These are phyloP conservation scores for Hemicordylus capensis DNA, from an alignment of 2,113 vertebrate genomes.

Conservation along the genomic window DNA sequence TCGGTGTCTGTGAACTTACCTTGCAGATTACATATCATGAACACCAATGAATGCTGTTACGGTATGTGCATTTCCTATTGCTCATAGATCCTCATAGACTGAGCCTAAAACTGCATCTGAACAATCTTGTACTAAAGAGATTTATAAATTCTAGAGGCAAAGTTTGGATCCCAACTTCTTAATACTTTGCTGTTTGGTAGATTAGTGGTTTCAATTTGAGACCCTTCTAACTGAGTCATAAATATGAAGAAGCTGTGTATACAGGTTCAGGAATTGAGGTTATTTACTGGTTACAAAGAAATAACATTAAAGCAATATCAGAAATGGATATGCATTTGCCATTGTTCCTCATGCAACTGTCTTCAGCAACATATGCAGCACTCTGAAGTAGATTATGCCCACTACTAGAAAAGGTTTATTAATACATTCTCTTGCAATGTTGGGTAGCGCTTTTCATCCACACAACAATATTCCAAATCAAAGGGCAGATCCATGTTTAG, in stretches of 20 bases:
- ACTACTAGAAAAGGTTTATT: not conserved
- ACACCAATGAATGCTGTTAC: not conserved
- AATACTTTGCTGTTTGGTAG: not conserved
- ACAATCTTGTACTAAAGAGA: not conserved
- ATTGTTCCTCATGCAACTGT: not conserved
- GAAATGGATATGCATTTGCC: not conserved
- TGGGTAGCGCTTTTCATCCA: not conserved
- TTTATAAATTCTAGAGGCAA: not conserved
- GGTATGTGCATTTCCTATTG: not conserved
- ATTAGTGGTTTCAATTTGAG: not conserved
- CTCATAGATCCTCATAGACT: not conserved
- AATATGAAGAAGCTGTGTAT: rapidly evolving
- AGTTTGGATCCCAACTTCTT: not conserved
- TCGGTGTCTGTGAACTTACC: not conserved
- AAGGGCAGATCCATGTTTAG: not conserved
- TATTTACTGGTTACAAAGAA: not conserved
- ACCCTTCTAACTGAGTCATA: not conserved
- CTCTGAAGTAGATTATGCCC: not conserved
- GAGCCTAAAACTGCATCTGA: not conserved
- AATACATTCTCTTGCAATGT: not conserved
- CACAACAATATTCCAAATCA: not conserved
- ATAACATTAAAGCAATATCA: not conserved
- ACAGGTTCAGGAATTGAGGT: not conserved
- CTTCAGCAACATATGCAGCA: not conserved
- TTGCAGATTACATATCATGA: not conserved